Conservation (phyloP, 2,888 invertebrate genomes). For the Drosophila nr. medialis region DNA sequence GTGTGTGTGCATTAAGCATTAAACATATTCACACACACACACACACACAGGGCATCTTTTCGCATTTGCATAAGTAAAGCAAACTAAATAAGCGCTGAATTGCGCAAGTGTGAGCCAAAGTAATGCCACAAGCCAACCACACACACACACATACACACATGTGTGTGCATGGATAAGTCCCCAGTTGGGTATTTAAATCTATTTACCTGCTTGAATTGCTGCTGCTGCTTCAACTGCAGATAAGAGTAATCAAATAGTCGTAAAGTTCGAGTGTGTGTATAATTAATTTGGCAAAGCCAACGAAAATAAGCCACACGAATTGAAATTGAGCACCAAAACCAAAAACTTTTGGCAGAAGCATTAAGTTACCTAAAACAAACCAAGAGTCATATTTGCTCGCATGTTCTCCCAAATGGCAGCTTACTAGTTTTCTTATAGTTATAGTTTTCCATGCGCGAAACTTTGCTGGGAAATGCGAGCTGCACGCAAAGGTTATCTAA, state of each 20-base stretch:
- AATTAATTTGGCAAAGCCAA: slow-evolving; percentile 64
- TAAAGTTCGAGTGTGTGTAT: slow-evolving; percentile 66
- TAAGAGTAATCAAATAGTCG: slow-evolving; percentile 59
- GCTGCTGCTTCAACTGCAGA: slow-evolving; percentile 25
- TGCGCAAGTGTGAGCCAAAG: slow-evolving; percentile 40
- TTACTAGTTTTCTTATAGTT: slow-evolving; percentile 1
- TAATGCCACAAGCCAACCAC: slow-evolving; percentile 15
- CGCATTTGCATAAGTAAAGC: slow-evolving; percentile 69
- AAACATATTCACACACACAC: too few relatives aligned
- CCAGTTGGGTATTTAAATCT: slow-evolving; percentile 62
- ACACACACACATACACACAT: neutral
- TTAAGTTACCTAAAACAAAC: slow-evolving; percentile 25
- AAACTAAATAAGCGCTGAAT: slow-evolving; percentile 51
- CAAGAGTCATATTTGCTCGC: slow-evolving; percentile 9
- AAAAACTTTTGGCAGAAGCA: slow-evolving; percentile 46
- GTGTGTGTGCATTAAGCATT: slow-evolving; percentile 2
- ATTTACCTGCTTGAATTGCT: slow-evolving; percentile 55
- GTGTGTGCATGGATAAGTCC: slow-evolving; percentile 28
- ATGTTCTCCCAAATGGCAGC: slow-evolving; percentile 20
- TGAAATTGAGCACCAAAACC: slow-evolving; percentile 47
- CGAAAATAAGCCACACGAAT: slow-evolving; percentile 50
- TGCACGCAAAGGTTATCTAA: neutral
- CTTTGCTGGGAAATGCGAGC: neutral
- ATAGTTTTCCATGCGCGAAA: neutral
- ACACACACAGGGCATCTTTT: slow-evolving; percentile 37